A percentile compares a stretch with the other conserved stretches of the same genome.
Evolutionary conservation across 2,113 vertebrate species (phyloP).

Genomic region (Garra rufa): DNA sequence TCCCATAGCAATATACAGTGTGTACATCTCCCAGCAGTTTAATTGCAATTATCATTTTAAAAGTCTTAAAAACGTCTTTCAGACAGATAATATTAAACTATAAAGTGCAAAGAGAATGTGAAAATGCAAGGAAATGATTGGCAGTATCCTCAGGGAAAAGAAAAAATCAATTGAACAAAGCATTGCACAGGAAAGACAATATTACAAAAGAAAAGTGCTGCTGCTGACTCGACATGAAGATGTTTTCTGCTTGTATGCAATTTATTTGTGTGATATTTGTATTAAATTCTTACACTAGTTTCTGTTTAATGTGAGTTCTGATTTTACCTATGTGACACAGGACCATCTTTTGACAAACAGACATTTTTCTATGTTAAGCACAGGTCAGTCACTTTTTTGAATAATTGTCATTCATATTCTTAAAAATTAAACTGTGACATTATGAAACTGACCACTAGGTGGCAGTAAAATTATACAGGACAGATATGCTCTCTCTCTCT

Average conservation of each 20-base stretch:
- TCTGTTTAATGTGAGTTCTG: not conserved
- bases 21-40: not conserved
- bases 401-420: too few relatives aligned
- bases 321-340: too few relatives aligned
- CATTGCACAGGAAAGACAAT: not conserved
- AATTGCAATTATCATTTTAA: slow-evolving; percentile 14
- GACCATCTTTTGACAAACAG: too few relatives aligned
- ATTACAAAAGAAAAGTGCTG: not conserved
- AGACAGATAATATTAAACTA: slow-evolving; percentile 17
- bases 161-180: not conserved
- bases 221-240: not conserved
- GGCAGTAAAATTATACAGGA: slow-evolving; percentile 4
- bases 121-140: not conserved
- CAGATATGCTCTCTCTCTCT: not conserved
- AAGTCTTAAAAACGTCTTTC: not conserved
- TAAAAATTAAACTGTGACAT: not conserved
- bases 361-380: too few relatives aligned
- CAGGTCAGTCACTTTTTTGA: too few relatives aligned
- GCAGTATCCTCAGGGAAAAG: not conserved
- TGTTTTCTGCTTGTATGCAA: not conserved
- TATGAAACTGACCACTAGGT: not conserved
- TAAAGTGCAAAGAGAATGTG: not conserved
- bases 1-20: not conserved
- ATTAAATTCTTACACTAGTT: not conserved
- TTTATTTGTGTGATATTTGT: not conserved